Evolutionary conservation across 1,140 invertebrate species (phyloP).

Genomic region (Episyrphus balteatus): DNA sequence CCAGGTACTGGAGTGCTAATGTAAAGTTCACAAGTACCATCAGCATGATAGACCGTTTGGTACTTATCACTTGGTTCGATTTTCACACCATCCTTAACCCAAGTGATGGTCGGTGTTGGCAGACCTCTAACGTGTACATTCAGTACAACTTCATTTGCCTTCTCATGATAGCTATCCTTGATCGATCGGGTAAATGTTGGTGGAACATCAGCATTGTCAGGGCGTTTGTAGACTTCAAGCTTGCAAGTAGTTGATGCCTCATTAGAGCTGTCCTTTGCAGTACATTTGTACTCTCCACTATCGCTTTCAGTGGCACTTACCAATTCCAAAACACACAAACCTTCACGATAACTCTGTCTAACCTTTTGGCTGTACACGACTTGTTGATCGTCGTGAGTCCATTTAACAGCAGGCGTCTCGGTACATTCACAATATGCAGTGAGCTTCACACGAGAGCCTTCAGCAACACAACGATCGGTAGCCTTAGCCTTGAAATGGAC

Average conservation of each 20-base stretch:
- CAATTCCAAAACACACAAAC: conserved; percentile 51
- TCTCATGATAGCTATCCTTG: conserved; percentile 52
- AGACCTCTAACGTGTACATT: conserved; percentile 63
- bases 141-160: conserved; percentile 60
- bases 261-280: conserved; percentile 44
- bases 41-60: conserved; percentile 41
- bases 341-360: conserved; percentile 46
- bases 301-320: conserved; percentile 44
- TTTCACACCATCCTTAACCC: conserved; percentile 63
- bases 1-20: conserved; percentile 47
- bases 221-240: conserved; percentile 27
- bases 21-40: conserved; percentile 59
- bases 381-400: conserved; percentile 57
- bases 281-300: conserved; percentile 51
- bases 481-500: conserved; percentile 40
- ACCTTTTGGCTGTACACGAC: conserved; percentile 37
- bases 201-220: conserved; percentile 30
- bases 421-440: conserved; percentile 75
- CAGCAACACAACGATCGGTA: conserved; percentile 61
- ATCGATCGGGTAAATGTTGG: conserved; percentile 36
- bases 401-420: conserved; percentile 55
- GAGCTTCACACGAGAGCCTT: conserved; percentile 64
- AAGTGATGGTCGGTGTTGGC: conserved; percentile 58
- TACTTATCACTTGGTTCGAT: conserved; percentile 42
- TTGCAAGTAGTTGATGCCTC: conserved; percentile 26